Evolutionary conservation across 2,113 vertebrate species (phyloP).

Genomic region (Pterophyllum scalare): DNA sequence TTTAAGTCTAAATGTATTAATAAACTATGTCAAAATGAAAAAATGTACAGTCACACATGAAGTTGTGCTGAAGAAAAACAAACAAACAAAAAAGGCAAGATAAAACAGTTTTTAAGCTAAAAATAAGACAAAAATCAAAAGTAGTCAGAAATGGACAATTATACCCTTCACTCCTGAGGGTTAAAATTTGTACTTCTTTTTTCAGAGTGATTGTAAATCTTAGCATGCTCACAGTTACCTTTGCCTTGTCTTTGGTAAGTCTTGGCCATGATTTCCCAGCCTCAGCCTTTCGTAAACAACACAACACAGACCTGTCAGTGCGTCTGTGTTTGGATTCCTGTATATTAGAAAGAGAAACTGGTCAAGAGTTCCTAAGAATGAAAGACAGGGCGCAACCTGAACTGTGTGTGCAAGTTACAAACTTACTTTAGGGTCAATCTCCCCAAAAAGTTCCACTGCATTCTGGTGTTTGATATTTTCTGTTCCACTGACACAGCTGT

Average conservation of each 20-base stretch:
- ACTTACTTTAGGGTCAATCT: slow-evolving; percentile 95
- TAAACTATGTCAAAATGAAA: too few species aligned
- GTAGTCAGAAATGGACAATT: too few species aligned
- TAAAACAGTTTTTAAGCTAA: too few species aligned
- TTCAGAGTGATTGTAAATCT: background rate
- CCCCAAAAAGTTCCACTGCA: slow-evolving; percentile 93
- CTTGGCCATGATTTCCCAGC: slow-evolving; percentile 93
- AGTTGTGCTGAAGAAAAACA: too few species aligned
- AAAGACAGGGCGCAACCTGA: background rate
- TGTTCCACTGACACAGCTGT: slow-evolving; percentile 92
- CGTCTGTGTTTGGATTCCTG: slow-evolving; percentile 97
- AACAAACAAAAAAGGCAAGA: too few species aligned
- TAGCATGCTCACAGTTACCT: slow-evolving; percentile 72
- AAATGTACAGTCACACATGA: too few species aligned
- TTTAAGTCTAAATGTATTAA: too few species aligned
- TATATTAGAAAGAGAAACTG: background rate
- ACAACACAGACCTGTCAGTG: slow-evolving; percentile 96
- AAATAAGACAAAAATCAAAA: too few species aligned
- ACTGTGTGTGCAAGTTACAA: slow-evolving; percentile 4
- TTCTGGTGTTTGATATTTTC: slow-evolving; percentile 94
- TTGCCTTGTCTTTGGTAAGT: slow-evolving; percentile 96
- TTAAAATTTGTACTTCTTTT: too few species aligned
- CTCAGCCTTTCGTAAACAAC: slow-evolving; percentile 97
- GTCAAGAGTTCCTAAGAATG: background rate
- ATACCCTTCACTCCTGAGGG: too few species aligned